Conservation (phyloP, 2,113 vertebrate species). For the Neodon shergylaensis region DNA sequence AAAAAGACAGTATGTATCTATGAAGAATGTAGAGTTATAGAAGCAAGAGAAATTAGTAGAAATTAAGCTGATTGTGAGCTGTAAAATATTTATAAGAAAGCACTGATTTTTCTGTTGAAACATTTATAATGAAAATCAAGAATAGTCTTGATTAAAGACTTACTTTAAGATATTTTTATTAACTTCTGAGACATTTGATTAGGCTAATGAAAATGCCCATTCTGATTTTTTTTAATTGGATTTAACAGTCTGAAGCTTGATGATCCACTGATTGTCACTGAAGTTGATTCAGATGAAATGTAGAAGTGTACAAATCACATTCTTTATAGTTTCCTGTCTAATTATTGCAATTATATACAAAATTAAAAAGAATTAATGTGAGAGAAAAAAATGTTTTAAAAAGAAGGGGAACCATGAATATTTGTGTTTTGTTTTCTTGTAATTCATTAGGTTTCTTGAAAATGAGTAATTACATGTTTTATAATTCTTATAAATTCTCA, state of each 20-base stretch:
- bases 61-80: constrained; percentile 52
- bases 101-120: constrained; percentile 63
- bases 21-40: background rate
- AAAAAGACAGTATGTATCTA: background rate
- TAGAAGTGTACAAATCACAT: background rate
- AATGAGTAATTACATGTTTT: background rate
- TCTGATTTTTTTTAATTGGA: background rate
- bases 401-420: background rate
- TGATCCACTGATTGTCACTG: background rate
- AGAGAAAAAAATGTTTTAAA: background rate
- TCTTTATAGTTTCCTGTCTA: background rate
- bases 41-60: constrained; percentile 55
- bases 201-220: constrained; percentile 40
- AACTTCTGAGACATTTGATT: constrained; percentile 51
- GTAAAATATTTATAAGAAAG: constrained; percentile 67
- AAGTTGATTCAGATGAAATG: background rate
- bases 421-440: constrained; percentile 10
- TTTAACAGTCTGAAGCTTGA: constrained; percentile 38
- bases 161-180: constrained; percentile 55
- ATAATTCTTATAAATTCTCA: background rate
- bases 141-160: constrained; percentile 66
- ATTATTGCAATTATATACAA: background rate
- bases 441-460: constrained; percentile 9
- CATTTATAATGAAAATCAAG: constrained; percentile 52
- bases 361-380: background rate